phyloP scores from a whole-genome alignment of 2,888 invertebrate genomes.

The Antitype chi region DNA sequence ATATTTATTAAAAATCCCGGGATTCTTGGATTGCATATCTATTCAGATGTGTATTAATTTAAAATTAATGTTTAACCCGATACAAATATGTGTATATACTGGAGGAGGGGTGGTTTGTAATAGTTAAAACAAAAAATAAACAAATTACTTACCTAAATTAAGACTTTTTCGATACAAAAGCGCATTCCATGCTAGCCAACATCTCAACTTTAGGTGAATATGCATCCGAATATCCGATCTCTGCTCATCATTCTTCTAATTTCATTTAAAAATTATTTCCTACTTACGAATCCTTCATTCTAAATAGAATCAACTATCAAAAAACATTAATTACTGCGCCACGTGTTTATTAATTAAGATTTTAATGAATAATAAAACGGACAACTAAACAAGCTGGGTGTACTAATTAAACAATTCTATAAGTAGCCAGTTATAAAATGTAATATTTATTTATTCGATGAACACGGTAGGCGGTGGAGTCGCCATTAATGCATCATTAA shows the following conservation, averaged over 20 bases:
- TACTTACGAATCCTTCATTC: background rate
- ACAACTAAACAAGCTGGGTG: conserved; percentile 18
- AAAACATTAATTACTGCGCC: conserved; percentile 18
- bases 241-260: background rate
- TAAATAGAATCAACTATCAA: background rate
- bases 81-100: too few species aligned
- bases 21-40: too few species aligned
- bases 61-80: too few species aligned
- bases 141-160: too few species aligned
- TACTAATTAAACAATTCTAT: conserved; percentile 65
- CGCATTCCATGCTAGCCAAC: too few species aligned
- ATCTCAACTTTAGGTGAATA: too few species aligned
- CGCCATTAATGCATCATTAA: conserved; percentile 50
- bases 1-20: too few species aligned
- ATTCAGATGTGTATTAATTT: too few species aligned
- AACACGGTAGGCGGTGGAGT: conserved; percentile 61
- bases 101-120: too few species aligned
- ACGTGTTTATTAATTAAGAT: conserved; percentile 41
- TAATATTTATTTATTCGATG: conserved; percentile 55
- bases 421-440: conserved; percentile 61
- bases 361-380: conserved; percentile 52
- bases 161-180: too few species aligned
- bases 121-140: too few species aligned
- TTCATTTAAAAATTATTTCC: background rate
- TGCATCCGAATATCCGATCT: too few species aligned